phyloP scores from a whole-genome alignment of 2,797 vertebrate genomes.

The Pseudotriccus pelzelni region DNA sequence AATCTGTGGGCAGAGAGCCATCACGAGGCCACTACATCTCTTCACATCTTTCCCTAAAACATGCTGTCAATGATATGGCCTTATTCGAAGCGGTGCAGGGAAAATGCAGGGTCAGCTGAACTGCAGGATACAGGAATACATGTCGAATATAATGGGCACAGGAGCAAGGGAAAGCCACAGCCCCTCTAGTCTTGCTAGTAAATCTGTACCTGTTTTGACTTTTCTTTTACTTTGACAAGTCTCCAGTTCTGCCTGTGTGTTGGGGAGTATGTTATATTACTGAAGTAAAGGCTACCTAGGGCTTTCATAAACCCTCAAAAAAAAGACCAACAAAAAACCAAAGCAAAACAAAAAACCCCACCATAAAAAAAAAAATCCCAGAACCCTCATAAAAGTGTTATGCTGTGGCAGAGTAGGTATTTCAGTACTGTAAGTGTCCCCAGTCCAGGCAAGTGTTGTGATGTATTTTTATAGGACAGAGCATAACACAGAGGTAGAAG shows the following conservation, averaged over 20 bases:
- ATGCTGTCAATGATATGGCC: fast-evolving
- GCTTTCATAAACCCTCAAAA: background rate
- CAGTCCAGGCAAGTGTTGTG: background rate
- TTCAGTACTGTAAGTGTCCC: background rate
- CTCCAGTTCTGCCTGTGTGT: background rate
- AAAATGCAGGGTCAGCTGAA: background rate
- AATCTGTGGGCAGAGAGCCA: background rate
- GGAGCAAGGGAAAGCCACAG: background rate
- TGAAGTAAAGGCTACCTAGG: background rate
- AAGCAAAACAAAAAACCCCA: background rate
- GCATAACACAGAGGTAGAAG: background rate
- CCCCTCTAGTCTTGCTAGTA: background rate
- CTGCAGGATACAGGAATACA: background rate
- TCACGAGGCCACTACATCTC: background rate
- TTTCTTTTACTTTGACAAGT: background rate
- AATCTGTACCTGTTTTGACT: background rate
- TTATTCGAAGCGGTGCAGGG: background rate
- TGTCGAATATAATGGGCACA: background rate
- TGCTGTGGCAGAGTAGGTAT: background rate
- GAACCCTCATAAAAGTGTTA: background rate
- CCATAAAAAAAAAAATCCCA: background rate
- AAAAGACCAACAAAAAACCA: background rate
- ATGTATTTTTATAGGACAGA: background rate
- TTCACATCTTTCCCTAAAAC: background rate
- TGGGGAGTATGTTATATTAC: background rate